Evolutionary conservation across 2,113 vertebrate genomes (phyloP).

Genomic region (Pogonocichla stellata): DNA sequence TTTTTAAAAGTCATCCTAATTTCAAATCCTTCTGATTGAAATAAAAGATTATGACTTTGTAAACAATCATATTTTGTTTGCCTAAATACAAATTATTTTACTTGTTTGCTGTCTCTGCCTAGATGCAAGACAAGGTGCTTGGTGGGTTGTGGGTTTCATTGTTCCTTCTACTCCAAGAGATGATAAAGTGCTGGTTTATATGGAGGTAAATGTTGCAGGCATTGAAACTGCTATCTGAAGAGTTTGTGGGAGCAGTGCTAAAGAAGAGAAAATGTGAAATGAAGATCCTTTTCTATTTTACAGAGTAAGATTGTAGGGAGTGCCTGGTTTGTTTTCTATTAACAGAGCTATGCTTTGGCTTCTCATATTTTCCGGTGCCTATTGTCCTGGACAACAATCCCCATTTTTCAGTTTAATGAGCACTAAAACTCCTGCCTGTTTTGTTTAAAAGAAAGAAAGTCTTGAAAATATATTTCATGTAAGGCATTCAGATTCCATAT

Average conservation of each 20-base stretch:
- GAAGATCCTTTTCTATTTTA: not conserved
- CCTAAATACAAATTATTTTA: not conserved
- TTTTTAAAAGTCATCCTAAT: not conserved
- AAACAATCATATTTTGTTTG: not conserved
- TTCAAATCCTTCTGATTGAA: not conserved
- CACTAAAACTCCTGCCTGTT: not conserved
- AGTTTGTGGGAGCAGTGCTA: not conserved
- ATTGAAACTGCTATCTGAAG: not conserved
- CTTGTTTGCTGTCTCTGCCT: not conserved
- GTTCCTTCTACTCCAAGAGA: not conserved
- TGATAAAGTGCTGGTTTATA: not conserved
- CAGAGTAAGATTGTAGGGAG: not conserved
- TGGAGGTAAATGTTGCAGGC: not conserved
- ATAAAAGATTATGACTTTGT: not conserved
- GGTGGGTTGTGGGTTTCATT: not conserved
- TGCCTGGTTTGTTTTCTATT: not conserved
- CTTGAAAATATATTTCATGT: not conserved
- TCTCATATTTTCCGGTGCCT: not conserved
- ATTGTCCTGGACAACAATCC: not conserved
- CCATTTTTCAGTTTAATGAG: conserved; percentile 33
- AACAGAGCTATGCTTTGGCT: not conserved
- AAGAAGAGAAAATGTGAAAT: not conserved
- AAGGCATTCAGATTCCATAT: not conserved
- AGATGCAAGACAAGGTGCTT: not conserved
- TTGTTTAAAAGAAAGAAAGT: not conserved